A percentile compares a stretch with the other conserved stretches of the same genome.
These are phyloP conservation scores for Epizoanthus illoricatus DNA, from an alignment of 92 coral and sea anemone genomes.

Conservation along the genomic window DNA sequence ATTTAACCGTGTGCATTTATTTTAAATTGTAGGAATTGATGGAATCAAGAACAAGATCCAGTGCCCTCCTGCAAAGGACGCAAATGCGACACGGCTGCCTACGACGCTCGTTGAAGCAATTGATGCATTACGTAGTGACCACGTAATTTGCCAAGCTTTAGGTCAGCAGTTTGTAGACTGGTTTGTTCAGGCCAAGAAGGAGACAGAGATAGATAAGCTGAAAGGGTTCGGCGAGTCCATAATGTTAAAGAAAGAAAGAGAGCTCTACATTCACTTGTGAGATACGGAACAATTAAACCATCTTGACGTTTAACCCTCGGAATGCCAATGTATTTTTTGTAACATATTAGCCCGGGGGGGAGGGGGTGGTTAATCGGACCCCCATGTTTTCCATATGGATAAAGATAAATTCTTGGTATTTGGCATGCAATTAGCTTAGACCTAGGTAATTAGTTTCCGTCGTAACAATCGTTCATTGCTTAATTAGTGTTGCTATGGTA, in stretches of 20 bases:
- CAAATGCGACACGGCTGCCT: slow-evolving; percentile 9
- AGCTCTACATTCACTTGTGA: slow-evolving; percentile 13
- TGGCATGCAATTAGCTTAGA: too few relatives aligned
- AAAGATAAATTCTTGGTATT: too few relatives aligned
- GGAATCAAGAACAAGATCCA: slow-evolving; percentile 17
- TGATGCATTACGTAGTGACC: slow-evolving; percentile 6
- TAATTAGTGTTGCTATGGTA: too few relatives aligned
- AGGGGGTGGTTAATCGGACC: too few relatives aligned
- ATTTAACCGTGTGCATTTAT: background rate
- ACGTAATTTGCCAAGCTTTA: slow-evolving; percentile 30
- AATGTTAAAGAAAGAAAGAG: slow-evolving; percentile 18
- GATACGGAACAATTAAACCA: too few relatives aligned
- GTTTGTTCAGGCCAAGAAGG: slow-evolving; percentile 25
- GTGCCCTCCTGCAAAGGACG: slow-evolving; percentile 20
- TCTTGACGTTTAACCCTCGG: too few relatives aligned
- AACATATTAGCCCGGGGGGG: too few relatives aligned
- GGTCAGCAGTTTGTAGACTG: slow-evolving; percentile 43
- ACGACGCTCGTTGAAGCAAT: slow-evolving; percentile 18
- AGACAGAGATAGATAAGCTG: background rate
- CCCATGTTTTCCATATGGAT: too few relatives aligned
- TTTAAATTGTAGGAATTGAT: slow-evolving; percentile 22
- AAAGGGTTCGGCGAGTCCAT: background rate
- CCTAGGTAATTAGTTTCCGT: too few relatives aligned
- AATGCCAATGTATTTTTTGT: too few relatives aligned
- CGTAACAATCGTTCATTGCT: too few relatives aligned